phyloP scores from a whole-genome alignment of 2,113 vertebrate species.

The Myanophis thanlyinensis region DNA sequence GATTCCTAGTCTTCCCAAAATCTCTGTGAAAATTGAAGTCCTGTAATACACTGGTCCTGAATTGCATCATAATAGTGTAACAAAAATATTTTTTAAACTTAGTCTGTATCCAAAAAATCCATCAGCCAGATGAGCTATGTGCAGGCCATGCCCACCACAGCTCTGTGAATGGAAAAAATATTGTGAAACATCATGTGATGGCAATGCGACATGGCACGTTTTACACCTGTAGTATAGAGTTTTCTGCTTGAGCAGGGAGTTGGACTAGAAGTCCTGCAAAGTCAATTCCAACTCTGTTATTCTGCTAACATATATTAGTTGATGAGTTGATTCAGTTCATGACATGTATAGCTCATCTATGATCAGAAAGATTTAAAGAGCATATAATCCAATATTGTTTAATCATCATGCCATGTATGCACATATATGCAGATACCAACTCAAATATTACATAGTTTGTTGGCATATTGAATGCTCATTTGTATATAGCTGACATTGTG shows the following conservation, averaged over 20 bases:
- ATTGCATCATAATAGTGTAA: neutral
- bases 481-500: neutral
- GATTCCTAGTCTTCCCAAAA: neutral
- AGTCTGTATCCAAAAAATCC: neutral
- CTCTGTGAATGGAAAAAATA: too few species aligned
- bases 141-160: too few species aligned
- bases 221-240: too few species aligned
- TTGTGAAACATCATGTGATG: too few species aligned
- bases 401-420: neutral
- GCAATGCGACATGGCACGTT: too few species aligned
- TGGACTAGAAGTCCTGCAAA: neutral
- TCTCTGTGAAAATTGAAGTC: neutral
- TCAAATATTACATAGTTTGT: neutral
- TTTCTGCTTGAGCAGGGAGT: neutral
- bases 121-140: too few species aligned
- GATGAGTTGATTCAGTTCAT: neutral
- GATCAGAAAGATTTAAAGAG: neutral
- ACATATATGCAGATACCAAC: neutral
- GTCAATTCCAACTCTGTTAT: neutral
- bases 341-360: neutral
- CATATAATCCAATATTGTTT: neutral
- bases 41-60: neutral
- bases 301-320: conserved; percentile 3
- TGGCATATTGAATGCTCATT: neutral
- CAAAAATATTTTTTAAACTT: neutral